Evolutionary conservation across 2,113 vertebrate genomes (phyloP).

Genomic region (Istiophorus platypterus): DNA sequence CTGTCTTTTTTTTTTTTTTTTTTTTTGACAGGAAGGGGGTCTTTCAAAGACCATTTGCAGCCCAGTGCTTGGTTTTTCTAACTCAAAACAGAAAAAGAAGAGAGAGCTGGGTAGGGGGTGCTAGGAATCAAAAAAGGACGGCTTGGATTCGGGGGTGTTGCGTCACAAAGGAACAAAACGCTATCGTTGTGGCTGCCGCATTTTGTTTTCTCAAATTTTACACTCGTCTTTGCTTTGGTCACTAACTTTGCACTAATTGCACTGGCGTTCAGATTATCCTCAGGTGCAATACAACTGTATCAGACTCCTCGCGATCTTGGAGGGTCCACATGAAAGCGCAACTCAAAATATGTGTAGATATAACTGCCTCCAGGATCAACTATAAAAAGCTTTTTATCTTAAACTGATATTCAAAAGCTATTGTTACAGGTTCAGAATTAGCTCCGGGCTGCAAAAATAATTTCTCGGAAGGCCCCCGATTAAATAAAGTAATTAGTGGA

Average conservation of each 20-base stretch:
- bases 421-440: slow-evolving; percentile 72
- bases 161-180: slow-evolving; percentile 8
- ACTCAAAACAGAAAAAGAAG: slow-evolving; percentile 70
- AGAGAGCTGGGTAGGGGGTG: slow-evolving; percentile 42
- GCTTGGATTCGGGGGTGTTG: slow-evolving; percentile 37
- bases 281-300: slow-evolving; percentile 55
- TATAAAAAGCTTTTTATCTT: slow-evolving; percentile 62
- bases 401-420: slow-evolving; percentile 72
- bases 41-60: slow-evolving; percentile 81
- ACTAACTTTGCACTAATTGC: slow-evolving; percentile 26
- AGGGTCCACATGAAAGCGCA: slow-evolving; percentile 60
- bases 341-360: slow-evolving; percentile 50
- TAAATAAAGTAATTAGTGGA: slow-evolving; percentile 79
- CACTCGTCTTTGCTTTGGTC: slow-evolving; percentile 8
- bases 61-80: slow-evolving; percentile 71
- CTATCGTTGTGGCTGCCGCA: background rate
- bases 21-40: slow-evolving; percentile 26
- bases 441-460: slow-evolving; percentile 71
- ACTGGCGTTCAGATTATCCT: slow-evolving; percentile 60
- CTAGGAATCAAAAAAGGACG: slow-evolving; percentile 48
- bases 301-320: slow-evolving; percentile 45
- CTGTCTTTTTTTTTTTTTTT: slow-evolving; percentile 55
- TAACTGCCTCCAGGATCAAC: slow-evolving; percentile 66
- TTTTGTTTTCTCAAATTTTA: slow-evolving; percentile 38
- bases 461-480: slow-evolving; percentile 66